Percentiles rank a stretch among this genome's conserved stretches.
Evolutionary conservation across 2,113 vertebrate species (phyloP).

Genomic region (Takifugu flavidus): DNA sequence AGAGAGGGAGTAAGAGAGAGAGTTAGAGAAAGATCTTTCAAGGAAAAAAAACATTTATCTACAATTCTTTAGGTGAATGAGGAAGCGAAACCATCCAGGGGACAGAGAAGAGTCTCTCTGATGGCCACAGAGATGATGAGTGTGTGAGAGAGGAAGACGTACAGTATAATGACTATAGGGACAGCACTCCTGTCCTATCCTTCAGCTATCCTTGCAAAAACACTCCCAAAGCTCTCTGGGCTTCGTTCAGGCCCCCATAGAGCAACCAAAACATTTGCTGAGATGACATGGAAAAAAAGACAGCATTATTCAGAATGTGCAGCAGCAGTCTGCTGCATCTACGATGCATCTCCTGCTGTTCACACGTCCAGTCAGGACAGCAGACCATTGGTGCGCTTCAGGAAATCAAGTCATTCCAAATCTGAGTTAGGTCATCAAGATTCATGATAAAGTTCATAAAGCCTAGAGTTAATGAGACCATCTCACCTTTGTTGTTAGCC

Average conservation of each 20-base stretch:
- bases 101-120: constrained; percentile 14
- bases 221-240: constrained; percentile 23
- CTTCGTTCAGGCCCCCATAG: constrained; percentile 20
- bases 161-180: constrained; percentile 55
- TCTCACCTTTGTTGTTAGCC: too few relatives aligned
- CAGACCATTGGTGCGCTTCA: too few relatives aligned
- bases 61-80: constrained; percentile 2
- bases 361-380: too few relatives aligned
- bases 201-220: constrained; percentile 54
- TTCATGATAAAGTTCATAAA: too few relatives aligned
- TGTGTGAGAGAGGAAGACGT: constrained; percentile 15
- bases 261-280: constrained; percentile 16
- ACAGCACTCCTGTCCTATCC: constrained; percentile 42
- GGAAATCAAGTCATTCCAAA: too few relatives aligned
- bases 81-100: constrained; percentile 22
- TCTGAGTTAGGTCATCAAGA: too few relatives aligned
- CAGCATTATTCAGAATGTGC: constrained; percentile 24
- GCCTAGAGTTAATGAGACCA: too few relatives aligned
- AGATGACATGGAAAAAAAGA: constrained; percentile 18
- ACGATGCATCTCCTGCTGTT: too few relatives aligned
- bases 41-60: constrained; percentile 43
- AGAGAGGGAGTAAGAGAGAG: neutral
- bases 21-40: constrained; percentile 24
- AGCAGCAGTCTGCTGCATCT: too few relatives aligned
- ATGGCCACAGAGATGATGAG: constrained; percentile 37